A percentile compares a stretch with the other conserved stretches of the same genome.
Evolutionary conservation across 2,888 invertebrate genomes (phyloP).

Genomic region (Volucella bombylans): DNA sequence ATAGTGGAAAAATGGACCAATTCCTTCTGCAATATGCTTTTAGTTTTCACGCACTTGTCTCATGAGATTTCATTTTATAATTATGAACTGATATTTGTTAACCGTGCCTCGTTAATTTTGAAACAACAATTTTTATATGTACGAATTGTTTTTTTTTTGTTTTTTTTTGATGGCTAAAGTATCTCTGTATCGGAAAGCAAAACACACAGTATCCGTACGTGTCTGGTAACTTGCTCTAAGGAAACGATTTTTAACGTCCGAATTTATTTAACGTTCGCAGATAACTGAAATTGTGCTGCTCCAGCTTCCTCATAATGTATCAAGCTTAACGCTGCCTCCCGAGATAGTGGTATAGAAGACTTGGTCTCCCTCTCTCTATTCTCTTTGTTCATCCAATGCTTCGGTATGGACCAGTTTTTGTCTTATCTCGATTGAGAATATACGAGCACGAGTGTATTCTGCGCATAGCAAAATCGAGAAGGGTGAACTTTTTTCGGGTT

Average conservation of each 20-base stretch:
- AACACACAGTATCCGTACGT: conserved; percentile 30
- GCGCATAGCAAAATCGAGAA: conserved; percentile 38
- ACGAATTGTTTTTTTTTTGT: background rate
- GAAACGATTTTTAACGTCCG: conserved; percentile 78
- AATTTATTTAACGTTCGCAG: conserved; percentile 80
- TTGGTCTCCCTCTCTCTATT: conserved; percentile 10
- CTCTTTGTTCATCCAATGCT: background rate
- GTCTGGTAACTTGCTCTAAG: conserved; percentile 3
- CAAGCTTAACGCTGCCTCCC: conserved; percentile 36
- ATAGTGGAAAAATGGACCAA: background rate
- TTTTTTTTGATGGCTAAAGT: background rate
- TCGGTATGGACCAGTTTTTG: conserved; percentile 32
- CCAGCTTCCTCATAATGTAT: conserved; percentile 53
- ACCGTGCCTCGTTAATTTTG: background rate
- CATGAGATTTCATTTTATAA: conserved; percentile 34
- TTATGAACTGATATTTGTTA: conserved; percentile 18
- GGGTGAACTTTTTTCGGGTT: background rate
- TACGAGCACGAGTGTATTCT: conserved; percentile 35
- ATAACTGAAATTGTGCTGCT: conserved; percentile 78
- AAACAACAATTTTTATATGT: conserved; percentile 1
- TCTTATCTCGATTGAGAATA: conserved; percentile 41
- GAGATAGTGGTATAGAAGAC: conserved; percentile 2
- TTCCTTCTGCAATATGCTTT: conserved; percentile 45
- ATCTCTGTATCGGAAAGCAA: conserved; percentile 34
- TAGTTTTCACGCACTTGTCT: background rate